Evolutionary conservation across 2,888 invertebrate genomes (phyloP), one percentile per base, ranked within the genome.

Genomic region (Phymatocera aterrima): DNA sequence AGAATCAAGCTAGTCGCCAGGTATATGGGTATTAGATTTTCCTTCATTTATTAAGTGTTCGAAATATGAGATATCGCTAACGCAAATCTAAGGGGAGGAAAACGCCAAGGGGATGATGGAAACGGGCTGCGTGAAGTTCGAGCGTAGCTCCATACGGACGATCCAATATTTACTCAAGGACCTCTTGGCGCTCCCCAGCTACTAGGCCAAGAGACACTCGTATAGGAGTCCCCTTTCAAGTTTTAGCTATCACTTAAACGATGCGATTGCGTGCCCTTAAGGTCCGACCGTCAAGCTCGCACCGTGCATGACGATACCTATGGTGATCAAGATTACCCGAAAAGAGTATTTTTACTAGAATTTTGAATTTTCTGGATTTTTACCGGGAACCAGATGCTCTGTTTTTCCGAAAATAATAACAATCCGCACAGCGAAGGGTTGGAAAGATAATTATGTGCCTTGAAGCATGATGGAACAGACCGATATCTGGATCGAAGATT

Each of bases 141-240:
- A 34, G 31, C 28, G 48, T 51, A 72, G 51, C 40, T 68, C 43
- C 24, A 46, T 24, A 21, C 24, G 24, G 24, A 51, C 48, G 34
- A 51, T 72, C 51, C 72, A 51, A 72, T 51, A 72, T 72, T 72
- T 51, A 51, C 34, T 72, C 51, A 51, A 68, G 65, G 24, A 68
- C 64, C 64, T 68, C 65, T 68, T 43, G 0, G 12, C 43, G 31
- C 61, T 37, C 43, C 65, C 43, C 24, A 24, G 6, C 51, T 61
- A 8, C 4, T 8, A 40, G 18, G 57, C 28, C 21, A 57, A 57
- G 57, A 57, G 57, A 57, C 57, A 57, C 57, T 57, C 57, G 15
- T 28, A 10, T 5, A 21, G 60, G 15, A 15, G 6, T 60, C 2
- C 8, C 24, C 37, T 43, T 24, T 28, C 2, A 46, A 46, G 12